Conservation (phyloP, 1,140 invertebrate species). For the Leptonema lineaticorne region DNA sequence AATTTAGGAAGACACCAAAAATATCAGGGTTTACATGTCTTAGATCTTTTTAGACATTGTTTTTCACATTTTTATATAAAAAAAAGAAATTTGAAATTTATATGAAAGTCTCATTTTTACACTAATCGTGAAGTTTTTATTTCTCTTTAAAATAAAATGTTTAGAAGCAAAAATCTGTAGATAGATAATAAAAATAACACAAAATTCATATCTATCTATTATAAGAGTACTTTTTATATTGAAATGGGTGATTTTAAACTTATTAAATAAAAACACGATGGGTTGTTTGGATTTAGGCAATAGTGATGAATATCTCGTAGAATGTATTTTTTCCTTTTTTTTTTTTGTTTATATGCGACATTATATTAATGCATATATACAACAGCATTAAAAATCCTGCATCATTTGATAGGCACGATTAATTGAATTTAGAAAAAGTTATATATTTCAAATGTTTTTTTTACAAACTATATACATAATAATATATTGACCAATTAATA, state of each 20-base stretch:
- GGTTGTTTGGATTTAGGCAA: slow-evolving; percentile 12
- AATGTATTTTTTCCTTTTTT: slow-evolving; percentile 12
- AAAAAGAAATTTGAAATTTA: too few species aligned
- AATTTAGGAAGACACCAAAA: too few species aligned
- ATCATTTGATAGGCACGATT: too few species aligned
- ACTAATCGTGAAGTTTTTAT: not conserved
- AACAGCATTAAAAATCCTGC: too few species aligned
- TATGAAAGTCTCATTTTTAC: not conserved
- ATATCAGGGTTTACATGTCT: too few species aligned
- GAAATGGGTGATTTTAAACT: slow-evolving; percentile 9
- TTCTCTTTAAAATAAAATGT: not conserved
- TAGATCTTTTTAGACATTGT: too few species aligned
- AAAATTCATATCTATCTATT: slow-evolving; percentile 6
- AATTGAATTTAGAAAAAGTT: too few species aligned
- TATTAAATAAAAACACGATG: slow-evolving; percentile 5
- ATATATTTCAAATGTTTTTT: too few species aligned
- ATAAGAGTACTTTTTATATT: not conserved
- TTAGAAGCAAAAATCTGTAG: not conserved
- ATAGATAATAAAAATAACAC: slow-evolving; percentile 7
- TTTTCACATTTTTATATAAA: too few species aligned
- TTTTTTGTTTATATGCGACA: not conserved
- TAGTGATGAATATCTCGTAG: slow-evolving; percentile 16
- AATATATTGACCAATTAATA: too few species aligned
- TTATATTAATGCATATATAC: not conserved
- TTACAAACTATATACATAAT: too few species aligned